A percentile compares a stretch with the other conserved stretches of the same genome.
These are phyloP conservation scores for Meliscaeva auricollis DNA, from an alignment of 2,888 invertebrate species.

Conservation along the genomic window DNA sequence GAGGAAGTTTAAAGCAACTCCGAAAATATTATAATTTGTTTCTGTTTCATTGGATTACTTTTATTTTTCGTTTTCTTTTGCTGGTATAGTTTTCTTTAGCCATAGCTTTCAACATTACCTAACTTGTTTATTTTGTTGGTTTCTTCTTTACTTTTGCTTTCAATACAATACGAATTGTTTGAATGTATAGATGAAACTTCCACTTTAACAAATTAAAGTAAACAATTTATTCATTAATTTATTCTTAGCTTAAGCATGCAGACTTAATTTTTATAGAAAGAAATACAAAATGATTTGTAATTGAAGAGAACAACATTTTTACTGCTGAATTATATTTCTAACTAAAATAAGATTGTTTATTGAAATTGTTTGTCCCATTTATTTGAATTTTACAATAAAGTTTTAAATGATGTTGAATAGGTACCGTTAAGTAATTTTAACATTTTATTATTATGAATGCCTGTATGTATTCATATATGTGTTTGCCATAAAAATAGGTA, in stretches of 20 bases:
- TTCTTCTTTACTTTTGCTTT: slow-evolving; percentile 46
- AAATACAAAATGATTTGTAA: neutral
- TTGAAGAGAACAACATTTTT: neutral
- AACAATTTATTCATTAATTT: slow-evolving; percentile 6
- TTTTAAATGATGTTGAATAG: too few relatives aligned
- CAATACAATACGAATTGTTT: slow-evolving; percentile 16
- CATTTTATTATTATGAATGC: too few relatives aligned
- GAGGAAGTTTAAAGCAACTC: slow-evolving; percentile 48
- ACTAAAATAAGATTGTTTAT: too few relatives aligned
- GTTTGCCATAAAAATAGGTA: neutral
- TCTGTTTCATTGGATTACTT: slow-evolving; percentile 39
- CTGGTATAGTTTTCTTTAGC: neutral
- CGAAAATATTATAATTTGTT: slow-evolving; percentile 32
- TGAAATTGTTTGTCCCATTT: too few relatives aligned
- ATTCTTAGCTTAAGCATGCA: neutral
- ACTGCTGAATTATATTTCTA: too few relatives aligned
- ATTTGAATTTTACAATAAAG: too few relatives aligned
- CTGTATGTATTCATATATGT: too few relatives aligned
- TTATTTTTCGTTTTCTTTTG: neutral
- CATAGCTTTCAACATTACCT: neutral
- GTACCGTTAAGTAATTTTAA: too few relatives aligned
- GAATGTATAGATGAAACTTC: neutral
- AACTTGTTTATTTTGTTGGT: slow-evolving; percentile 28
- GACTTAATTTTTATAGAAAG: neutral
- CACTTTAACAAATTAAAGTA: slow-evolving; percentile 27